phyloP scores from a whole-genome alignment of 2,888 invertebrate species.

The Ectemnius cavifrons region DNA sequence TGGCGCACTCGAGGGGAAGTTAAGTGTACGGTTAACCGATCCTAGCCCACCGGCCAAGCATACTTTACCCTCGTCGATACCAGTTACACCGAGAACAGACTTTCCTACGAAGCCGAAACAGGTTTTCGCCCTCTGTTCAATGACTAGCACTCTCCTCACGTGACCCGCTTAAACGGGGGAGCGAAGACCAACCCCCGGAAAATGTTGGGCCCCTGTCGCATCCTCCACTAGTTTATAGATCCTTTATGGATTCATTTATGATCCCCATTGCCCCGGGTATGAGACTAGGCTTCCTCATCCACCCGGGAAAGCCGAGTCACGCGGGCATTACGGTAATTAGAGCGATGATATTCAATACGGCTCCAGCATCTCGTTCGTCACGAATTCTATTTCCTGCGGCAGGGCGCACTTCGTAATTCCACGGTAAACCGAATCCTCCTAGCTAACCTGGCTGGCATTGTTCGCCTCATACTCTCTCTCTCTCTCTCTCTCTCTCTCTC shows the following conservation, averaged over 20 bases:
- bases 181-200: constrained; percentile 14
- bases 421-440: too few relatives aligned
- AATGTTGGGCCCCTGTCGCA: constrained; percentile 10
- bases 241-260: constrained; percentile 30
- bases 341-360: background rate
- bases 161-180: background rate
- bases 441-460: too few relatives aligned
- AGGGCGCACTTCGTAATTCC: too few relatives aligned
- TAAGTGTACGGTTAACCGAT: constrained; percentile 50
- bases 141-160: constrained; percentile 12
- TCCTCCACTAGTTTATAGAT: constrained; percentile 15
- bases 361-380: background rate
- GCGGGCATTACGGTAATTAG: constrained; percentile 19
- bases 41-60: constrained; percentile 18
- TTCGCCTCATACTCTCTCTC: background rate
- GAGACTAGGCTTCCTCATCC: background rate
- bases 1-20: constrained; percentile 20
- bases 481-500: background rate
- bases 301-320: background rate
- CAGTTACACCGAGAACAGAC: background rate
- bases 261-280: background rate
- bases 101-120: constrained; percentile 4
- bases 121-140: constrained; percentile 10
- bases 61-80: constrained; percentile 22
- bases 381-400: constrained; percentile 1